Conservation (phyloP, 2,888 invertebrate genomes). For the Diplazon laetatorius region DNA sequence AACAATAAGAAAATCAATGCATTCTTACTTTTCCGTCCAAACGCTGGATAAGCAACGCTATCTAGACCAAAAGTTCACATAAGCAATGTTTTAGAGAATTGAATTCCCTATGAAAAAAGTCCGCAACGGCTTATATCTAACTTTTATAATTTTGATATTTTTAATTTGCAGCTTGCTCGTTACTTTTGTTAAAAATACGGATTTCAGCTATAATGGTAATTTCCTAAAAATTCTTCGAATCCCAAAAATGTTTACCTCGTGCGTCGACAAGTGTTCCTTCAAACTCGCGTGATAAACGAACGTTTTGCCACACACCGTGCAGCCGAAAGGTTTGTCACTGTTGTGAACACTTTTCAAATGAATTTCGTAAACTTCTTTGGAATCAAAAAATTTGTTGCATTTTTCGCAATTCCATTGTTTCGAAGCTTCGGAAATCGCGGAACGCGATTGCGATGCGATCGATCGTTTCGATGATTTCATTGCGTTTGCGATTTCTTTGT, state of each 20-base stretch:
- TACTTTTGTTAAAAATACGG: too few species aligned
- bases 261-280: constrained; percentile 84
- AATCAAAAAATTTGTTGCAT: constrained; percentile 86
- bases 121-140: too few species aligned
- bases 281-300: constrained; percentile 87
- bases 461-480: neutral
- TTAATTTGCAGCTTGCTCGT: too few species aligned
- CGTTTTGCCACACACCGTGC: constrained; percentile 85
- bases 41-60: too few species aligned
- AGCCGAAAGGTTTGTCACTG: constrained; percentile 85
- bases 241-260: constrained; percentile 74
- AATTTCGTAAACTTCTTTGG: constrained; percentile 85
- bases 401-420: constrained; percentile 83
- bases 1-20: too few species aligned
- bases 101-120: too few species aligned
- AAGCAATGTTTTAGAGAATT: too few species aligned
- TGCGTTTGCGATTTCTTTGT: neutral
- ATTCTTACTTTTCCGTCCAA: too few species aligned
- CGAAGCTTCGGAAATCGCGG: neutral
- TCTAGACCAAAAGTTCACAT: too few species aligned
- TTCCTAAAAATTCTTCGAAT: constrained; percentile 10
- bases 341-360: constrained; percentile 85
- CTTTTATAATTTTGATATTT: too few species aligned
- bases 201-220: too few species aligned
- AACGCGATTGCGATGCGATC: constrained; percentile 11